Conservation (phyloP, 2,797 vertebrate genomes). For the Gymnoscopelus microlampas region DNA sequence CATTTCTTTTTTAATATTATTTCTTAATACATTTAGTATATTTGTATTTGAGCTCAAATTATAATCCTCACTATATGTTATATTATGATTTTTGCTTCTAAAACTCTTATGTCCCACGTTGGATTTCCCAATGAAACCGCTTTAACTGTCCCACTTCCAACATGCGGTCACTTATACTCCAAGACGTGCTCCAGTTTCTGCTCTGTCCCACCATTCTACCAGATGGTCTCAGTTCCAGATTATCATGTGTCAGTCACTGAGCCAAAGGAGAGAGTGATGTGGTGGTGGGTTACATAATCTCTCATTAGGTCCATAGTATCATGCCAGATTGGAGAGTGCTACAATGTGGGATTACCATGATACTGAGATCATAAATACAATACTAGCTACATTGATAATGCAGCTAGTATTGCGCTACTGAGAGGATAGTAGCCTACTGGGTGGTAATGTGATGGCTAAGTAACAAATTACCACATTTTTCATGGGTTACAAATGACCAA, state of each 20-base stretch:
- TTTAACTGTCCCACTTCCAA: no score
- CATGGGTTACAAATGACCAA: background rate
- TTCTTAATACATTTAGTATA: no score
- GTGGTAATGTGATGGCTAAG: background rate
- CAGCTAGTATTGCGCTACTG: background rate
- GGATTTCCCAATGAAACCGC: no score
- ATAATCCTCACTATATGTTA: no score
- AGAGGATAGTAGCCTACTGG: background rate
- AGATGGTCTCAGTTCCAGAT: constrained; percentile 15
- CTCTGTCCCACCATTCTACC: no score
- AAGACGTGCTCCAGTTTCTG: no score
- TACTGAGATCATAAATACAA: constrained; percentile 24
- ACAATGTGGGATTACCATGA: constrained; percentile 39
- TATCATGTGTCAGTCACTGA: background rate
- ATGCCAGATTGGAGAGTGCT: constrained; percentile 30
- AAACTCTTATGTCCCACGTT: no score
- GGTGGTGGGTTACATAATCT: background rate
- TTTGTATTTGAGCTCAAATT: no score
- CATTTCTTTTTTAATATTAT: no score
- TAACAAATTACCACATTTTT: background rate
- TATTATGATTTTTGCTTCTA: no score
- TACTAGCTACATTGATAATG: background rate
- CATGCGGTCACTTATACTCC: no score
- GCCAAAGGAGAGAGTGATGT: background rate
- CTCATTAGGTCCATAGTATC: constrained; percentile 23